Evolutionary conservation across 64 coral and sea anemone genomes (phyloP).

Genomic region (Porites lutea): DNA sequence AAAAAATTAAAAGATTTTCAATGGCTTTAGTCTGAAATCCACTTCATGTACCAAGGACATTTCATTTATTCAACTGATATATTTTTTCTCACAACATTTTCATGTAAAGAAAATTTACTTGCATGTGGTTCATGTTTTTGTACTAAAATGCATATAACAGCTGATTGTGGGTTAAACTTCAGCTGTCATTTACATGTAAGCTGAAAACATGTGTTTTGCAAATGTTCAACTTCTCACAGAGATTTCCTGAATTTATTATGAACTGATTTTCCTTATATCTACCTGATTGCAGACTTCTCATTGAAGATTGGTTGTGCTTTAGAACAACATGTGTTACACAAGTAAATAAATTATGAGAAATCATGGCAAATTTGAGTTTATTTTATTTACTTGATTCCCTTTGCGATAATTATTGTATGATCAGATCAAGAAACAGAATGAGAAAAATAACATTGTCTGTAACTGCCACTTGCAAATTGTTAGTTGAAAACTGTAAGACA

Average conservation of each 20-base stretch:
- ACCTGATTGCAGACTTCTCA: not conserved
- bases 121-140: no score
- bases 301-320: not conserved
- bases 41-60: no score
- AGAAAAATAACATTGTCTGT: no score
- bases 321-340: not conserved
- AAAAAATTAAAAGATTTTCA: not conserved
- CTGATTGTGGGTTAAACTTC: no score
- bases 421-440: no score
- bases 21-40: not conserved
- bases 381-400: not conserved
- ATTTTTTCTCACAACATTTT: no score
- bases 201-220: not conserved
- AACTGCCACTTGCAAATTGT: no score
- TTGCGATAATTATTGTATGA: no score
- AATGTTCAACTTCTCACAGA: slow-evolving; percentile 4
- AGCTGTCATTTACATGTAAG: not conserved
- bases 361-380: not conserved
- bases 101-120: no score
- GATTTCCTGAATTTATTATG: not conserved
- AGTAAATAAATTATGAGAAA: not conserved
- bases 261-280: not conserved
- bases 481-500: no score
- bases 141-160: no score
- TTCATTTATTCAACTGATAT: no score